phyloP scores from a whole-genome alignment of 2,113 vertebrate species.

The Cynocephalus volans region DNA sequence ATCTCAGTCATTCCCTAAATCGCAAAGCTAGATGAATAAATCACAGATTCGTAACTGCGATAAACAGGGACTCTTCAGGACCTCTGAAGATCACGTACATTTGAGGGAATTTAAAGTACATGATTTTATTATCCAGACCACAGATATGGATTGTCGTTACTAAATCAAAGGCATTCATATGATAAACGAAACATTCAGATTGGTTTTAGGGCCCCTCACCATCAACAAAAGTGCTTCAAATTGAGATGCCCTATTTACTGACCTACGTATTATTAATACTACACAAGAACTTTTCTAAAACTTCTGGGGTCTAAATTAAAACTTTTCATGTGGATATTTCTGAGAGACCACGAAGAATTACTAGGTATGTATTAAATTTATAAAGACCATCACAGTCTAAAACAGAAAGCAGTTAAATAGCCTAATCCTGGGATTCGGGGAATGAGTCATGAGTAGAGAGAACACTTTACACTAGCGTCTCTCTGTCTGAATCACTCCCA shows the following conservation, averaged over 20 bases:
- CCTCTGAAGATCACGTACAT: background rate
- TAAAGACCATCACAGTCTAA: background rate
- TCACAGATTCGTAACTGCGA: background rate
- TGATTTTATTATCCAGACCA: background rate
- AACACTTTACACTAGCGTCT: background rate
- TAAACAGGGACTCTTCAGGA: background rate
- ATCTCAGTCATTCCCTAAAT: background rate
- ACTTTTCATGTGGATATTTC: constrained; percentile 52
- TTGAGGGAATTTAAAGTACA: background rate
- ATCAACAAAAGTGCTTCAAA: background rate
- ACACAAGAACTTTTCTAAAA: constrained; percentile 61
- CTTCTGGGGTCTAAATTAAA: constrained; percentile 31
- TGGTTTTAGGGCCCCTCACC: rapidly evolving
- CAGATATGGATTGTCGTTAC: background rate
- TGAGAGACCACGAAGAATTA: constrained; percentile 45
- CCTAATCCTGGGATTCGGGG: background rate
- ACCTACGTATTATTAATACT: constrained; percentile 22
- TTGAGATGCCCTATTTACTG: background rate
- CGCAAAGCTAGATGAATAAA: background rate
- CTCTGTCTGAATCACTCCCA: background rate
- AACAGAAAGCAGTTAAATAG: constrained; percentile 55
- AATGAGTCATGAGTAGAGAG: constrained; percentile 36
- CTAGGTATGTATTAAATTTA: constrained; percentile 71
- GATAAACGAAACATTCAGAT: background rate
- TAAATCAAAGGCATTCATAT: background rate